phyloP scores from a whole-genome alignment of 35 echinoderm and acorn worm species.

The Ptychodera flava region DNA sequence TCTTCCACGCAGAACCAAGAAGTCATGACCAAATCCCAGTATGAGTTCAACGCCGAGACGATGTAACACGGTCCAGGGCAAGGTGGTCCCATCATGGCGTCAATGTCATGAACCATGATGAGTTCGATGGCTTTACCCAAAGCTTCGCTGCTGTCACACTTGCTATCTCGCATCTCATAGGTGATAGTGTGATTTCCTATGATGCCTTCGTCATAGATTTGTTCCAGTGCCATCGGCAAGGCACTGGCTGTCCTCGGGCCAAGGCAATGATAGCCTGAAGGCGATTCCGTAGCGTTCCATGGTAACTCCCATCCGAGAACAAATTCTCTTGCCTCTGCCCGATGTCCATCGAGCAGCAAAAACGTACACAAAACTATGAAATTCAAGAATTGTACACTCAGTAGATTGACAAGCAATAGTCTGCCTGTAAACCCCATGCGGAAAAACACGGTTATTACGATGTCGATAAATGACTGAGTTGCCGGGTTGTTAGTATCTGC shows the following conservation, averaged over 20 bases:
- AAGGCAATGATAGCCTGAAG: neutral
- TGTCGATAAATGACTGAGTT: neutral
- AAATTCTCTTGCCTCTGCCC: neutral
- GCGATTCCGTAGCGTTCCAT: neutral
- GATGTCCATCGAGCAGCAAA: neutral
- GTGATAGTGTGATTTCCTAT: neutral
- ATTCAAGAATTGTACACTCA: neutral
- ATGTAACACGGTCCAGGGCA: neutral
- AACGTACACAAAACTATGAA: neutral
- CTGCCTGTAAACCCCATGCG: neutral
- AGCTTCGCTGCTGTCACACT: neutral
- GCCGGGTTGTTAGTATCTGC: neutral
- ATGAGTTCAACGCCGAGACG: neutral
- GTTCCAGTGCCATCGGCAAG: neutral
- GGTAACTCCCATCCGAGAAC: neutral
- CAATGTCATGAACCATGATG: neutral
- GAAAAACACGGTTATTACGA: neutral
- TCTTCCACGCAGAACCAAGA: neutral
- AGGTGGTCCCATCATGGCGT: neutral
- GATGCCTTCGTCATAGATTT: neutral
- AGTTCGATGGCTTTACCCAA: neutral
- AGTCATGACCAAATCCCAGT: neutral
- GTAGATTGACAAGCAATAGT: neutral
- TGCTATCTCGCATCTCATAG: neutral
- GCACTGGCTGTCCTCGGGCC: neutral